These are phyloP conservation scores for Mesochorus sp. DNA, from an alignment of 2,888 invertebrate species.

Conservation along the genomic window DNA sequence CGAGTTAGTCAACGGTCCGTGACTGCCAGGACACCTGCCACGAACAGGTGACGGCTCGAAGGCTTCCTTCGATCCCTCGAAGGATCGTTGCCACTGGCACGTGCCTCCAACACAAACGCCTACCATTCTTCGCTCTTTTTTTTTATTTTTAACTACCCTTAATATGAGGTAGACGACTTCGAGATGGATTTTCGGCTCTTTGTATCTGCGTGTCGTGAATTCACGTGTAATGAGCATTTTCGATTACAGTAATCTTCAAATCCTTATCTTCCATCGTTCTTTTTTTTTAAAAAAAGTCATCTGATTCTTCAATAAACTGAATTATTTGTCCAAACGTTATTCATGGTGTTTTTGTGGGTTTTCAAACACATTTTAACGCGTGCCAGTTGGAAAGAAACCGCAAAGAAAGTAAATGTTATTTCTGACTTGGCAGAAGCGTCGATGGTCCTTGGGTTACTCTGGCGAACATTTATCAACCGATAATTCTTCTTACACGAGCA, in stretches of 20 bases:
- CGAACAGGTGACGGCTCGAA: conserved; percentile 74
- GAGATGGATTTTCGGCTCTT: not conserved
- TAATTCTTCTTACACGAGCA: conserved; percentile 15
- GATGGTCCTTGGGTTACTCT: too few relatives aligned
- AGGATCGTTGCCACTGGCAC: conserved; percentile 65
- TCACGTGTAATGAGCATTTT: not conserved
- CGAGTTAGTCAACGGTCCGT: conserved; percentile 60
- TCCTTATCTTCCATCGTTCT: not conserved
- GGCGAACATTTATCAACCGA: conserved; percentile 23
- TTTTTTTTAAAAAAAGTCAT: not conserved
- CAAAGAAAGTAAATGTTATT: too few relatives aligned
- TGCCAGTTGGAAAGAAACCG: too few relatives aligned
- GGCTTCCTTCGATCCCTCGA: conserved; percentile 37
- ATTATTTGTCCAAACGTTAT: not conserved
- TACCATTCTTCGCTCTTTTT: not conserved
- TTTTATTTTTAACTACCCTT: not conserved
- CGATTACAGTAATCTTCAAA: not conserved
- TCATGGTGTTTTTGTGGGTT: too few relatives aligned
- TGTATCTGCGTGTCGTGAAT: not conserved
- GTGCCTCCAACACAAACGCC: conserved; percentile 51
- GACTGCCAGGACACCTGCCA: conserved; percentile 72
- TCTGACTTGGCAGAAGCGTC: not conserved
- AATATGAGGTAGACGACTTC: not conserved
- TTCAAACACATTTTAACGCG: too few relatives aligned
- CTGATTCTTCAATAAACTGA: not conserved